Evolutionary conservation across 2,888 invertebrate species (phyloP).

Genomic region (Drosophila testacea): DNA sequence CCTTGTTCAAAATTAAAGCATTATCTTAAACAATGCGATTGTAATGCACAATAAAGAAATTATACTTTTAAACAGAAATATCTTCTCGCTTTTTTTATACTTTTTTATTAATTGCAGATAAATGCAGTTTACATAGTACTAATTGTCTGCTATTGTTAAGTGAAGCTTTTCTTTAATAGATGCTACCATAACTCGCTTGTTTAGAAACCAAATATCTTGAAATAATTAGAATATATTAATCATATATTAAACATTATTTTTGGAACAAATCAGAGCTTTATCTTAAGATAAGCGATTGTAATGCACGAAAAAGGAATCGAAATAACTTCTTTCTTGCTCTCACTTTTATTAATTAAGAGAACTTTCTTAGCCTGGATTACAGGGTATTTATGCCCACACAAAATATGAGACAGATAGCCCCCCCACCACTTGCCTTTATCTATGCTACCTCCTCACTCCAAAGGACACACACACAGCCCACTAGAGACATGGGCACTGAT

Average conservation of each 20-base stretch:
- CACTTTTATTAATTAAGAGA: neutral
- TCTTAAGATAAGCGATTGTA: neutral
- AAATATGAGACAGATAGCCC: slow-evolving; percentile 27
- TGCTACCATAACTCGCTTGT: neutral
- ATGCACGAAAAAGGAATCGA: neutral
- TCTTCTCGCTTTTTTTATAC: neutral
- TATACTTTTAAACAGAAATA: neutral
- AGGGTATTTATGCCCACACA: slow-evolving; percentile 11
- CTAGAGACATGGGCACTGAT: slow-evolving; percentile 77
- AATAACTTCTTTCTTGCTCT: neutral
- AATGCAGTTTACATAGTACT: too few species aligned
- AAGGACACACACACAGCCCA: slow-evolving; percentile 23
- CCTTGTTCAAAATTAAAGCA: neutral
- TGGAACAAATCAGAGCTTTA: neutral
- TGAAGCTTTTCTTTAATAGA: too few species aligned
- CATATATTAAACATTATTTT: neutral
- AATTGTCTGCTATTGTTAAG: too few species aligned
- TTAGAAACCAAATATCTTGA: neutral
- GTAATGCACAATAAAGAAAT: neutral
- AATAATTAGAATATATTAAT: neutral
- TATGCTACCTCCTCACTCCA: neutral
- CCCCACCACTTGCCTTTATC: slow-evolving; percentile 5
- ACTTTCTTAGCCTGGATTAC: neutral
- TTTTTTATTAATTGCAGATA: too few species aligned
- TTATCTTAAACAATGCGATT: neutral